A percentile compares a stretch with the other conserved stretches of the same genome.
Conservation (phyloP, 2,797 vertebrate species). For the Limosa lapponica region DNA sequence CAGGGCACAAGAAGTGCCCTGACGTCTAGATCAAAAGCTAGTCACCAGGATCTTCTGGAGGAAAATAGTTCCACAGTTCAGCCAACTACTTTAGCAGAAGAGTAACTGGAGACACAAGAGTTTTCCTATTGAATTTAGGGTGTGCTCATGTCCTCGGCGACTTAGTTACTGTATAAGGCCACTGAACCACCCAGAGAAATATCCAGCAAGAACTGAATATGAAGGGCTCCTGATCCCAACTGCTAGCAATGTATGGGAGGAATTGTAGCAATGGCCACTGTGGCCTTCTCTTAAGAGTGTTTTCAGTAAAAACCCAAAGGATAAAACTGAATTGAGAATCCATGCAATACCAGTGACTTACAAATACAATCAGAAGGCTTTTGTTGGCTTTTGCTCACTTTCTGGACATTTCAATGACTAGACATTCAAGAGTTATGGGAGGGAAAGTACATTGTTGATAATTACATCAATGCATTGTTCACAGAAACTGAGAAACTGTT, state of each 20-base stretch:
- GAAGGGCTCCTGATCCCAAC: not conserved
- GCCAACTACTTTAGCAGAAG: not conserved
- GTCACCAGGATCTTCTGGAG: not conserved
- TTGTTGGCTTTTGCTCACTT: not conserved
- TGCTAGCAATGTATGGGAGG: not conserved
- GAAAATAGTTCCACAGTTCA: not conserved
- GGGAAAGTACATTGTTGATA: not conserved
- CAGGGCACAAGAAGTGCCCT: slow-evolving; percentile 17
- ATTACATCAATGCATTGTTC: not conserved
- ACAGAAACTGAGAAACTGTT: not conserved
- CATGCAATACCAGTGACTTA: not conserved
- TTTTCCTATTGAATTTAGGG: not conserved
- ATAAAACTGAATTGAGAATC: not conserved
- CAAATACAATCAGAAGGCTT: not conserved
- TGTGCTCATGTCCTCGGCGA: not conserved
- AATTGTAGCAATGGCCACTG: not conserved
- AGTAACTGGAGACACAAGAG: not conserved
- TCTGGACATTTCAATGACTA: not conserved
- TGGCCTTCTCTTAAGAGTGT: not conserved
- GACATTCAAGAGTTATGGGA: not conserved
- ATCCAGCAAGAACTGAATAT: not conserved
- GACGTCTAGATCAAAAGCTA: slow-evolving; percentile 23
- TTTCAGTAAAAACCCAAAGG: not conserved
- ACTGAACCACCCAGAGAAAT: not conserved
- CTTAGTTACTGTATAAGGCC: not conserved